Conservation (phyloP, 1,140 invertebrate species). For the Drosophila bifasciata region DNA sequence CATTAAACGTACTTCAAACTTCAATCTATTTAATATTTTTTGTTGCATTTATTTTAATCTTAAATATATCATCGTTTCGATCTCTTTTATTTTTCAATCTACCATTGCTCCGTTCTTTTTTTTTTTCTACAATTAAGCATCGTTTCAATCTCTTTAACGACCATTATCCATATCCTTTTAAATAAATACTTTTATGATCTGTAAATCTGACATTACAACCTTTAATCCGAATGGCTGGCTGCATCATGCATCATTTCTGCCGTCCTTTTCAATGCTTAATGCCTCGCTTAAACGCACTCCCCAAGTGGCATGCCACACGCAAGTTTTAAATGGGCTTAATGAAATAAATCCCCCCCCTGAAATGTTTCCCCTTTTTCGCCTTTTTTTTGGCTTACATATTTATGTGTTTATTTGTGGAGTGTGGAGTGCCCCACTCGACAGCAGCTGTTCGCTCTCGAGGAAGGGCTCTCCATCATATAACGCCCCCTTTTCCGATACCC, state of each 20-base stretch:
- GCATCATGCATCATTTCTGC: constrained; percentile 1
- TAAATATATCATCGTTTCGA: not conserved
- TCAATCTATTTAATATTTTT: no score
- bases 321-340: constrained; percentile 47
- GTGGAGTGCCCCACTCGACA: no score
- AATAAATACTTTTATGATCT: constrained; percentile 58
- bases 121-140: no score
- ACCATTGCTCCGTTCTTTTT: no score
- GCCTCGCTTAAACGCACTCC: not conserved
- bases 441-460: no score
- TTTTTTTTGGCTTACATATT: constrained; percentile 16
- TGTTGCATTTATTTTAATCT: no score
- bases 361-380: constrained; percentile 45
- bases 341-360: constrained; percentile 31
- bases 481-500: constrained; percentile 52
- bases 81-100: no score
- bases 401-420: constrained; percentile 14
- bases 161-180: constrained; percentile 26
- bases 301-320: not conserved
- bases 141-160: constrained; percentile 7
- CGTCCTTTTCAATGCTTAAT: constrained; percentile 19
- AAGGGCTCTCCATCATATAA: constrained; percentile 19
- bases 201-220: constrained; percentile 74
- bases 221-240: constrained; percentile 13
- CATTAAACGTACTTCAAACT: no score